Base-by-base conservation (phyloP, 92 coral and sea anemone species). In the Diadumene lineata region DNA sequence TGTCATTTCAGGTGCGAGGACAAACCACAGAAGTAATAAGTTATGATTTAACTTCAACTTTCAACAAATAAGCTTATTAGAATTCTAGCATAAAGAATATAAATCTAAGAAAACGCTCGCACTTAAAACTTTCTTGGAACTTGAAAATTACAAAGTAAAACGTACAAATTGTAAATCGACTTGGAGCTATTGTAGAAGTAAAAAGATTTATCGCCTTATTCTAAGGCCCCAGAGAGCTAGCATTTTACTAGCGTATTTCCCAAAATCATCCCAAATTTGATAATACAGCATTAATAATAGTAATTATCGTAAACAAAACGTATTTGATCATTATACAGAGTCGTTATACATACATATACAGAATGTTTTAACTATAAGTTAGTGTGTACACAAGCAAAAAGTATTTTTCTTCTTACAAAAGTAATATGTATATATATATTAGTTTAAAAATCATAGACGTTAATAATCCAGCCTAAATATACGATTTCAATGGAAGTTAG, bases 341-440 rank as follows among this genome's bases (percentile, higher is more conserved):
- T 43, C 31, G 50, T 70, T 56, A 21, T 23, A 56, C n/a, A 72
- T 72, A 72, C 46, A 70, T 70, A 72, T 61, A 72, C 31, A 43
- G 64, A 22, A 58, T 58, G 48, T 28, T 28, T n/a, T 28, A 62
- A 30, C 68, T 62, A 62, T 2, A 62, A 62, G 31, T 62, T 62
- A 10, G 11, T 15, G 7, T 62, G 13, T 28, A 62, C 68, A 62
- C 15, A 43, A 30, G 31, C 29, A 58, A 67, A 67, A 43, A 34
- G 48, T 38, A 38, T 6, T 4, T 38, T 38, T 60, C 17, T 67
- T 76, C 61, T 64, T 68, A 21, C 57, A 67, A 78, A 57, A 78
- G 68, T 67, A 78, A 75, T 78, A 78, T n/a, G n/a, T n/a, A 78
- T 67, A 78, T 78, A 78, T 78, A 78, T 78, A 66, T 66, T 69